Base-by-base conservation (phyloP, 2,797 vertebrate genomes). In the Gastrophryne carolinensis region DNA sequence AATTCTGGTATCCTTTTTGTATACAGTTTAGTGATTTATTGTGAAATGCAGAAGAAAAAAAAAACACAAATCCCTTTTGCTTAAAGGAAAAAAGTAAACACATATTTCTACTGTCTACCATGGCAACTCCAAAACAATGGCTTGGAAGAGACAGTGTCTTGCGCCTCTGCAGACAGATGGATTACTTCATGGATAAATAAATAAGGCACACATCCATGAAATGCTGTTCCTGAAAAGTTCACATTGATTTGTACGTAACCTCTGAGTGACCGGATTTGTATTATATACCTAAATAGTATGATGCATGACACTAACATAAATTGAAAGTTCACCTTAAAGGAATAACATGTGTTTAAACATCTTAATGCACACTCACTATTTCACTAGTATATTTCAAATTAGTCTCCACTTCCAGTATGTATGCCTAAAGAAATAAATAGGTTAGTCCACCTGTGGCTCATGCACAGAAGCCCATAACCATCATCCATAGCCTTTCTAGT, bases 151-250 rank as follows among this genome's bases (percentile, higher is more conserved):
- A 57, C 41, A 74, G 63, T 47, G 61, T 23, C 13, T 64, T 74
- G 50, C 58, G 72, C 72, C 62, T 52, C 34, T 57, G 52, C 37
- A 66, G 72, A 74, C 72, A 74, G 61, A 74, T 65, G 72, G 72
- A 74, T 74, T 74, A 74, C 72, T 58, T 74, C 61, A 74, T 74
- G 72, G 72, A 74, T 74, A 74, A 74, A 74, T 74, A 74, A 74
- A 74, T 65, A 74, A 56, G 72, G 72, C 24, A 56, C 49, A 41
- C 24, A 32, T 65, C 72, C 72, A 73, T 50, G 72, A 73, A 65
- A 74, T 47, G 56, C 39, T 57, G 10, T 58, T 74, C 37, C 50
- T 63, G 29, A 66, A 74, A 66, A 74, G 72, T 65, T 66, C 72
- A 74, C 58, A 39, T 29, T 54, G 53, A 74, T 74, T 74, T 74